phyloP scores from a whole-genome alignment of 2,113 vertebrate genomes.

The Acinonyx jubatus region DNA sequence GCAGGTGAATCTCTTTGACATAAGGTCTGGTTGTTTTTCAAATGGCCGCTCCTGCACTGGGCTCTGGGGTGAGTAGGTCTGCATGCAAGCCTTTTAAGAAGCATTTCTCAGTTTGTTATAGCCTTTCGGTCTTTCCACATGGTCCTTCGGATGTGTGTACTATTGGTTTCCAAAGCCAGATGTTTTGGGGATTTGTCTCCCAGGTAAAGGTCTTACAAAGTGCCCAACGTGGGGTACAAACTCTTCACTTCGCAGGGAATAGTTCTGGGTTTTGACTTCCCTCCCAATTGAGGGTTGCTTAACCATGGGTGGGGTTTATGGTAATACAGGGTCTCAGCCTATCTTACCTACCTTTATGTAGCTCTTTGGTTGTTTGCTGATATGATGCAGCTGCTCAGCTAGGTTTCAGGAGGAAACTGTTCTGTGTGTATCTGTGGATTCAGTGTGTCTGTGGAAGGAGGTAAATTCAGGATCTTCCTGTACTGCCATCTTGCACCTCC shows the following conservation, averaged over 20 bases:
- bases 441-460: neutral
- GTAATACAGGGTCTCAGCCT: neutral
- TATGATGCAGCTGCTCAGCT: neutral
- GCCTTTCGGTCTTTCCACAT: neutral
- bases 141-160: neutral
- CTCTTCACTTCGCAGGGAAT: neutral
- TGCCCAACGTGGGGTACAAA: neutral
- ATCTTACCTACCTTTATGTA: neutral
- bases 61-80: neutral
- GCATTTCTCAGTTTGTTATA: neutral
- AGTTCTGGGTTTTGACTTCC: neutral
- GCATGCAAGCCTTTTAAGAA: neutral
- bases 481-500: accelerated
- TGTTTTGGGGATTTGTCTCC: neutral
- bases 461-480: neutral
- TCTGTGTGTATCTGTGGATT: neutral
- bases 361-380: neutral
- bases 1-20: neutral
- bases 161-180: neutral
- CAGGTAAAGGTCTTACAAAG: neutral
- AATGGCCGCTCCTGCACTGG: neutral
- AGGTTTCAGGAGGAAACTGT: neutral
- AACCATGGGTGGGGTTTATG: neutral
- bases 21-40: neutral
- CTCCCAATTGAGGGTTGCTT: neutral